Evolutionary conservation across 2,797 vertebrate genomes (phyloP).

Genomic region (Buceros bicornis): DNA sequence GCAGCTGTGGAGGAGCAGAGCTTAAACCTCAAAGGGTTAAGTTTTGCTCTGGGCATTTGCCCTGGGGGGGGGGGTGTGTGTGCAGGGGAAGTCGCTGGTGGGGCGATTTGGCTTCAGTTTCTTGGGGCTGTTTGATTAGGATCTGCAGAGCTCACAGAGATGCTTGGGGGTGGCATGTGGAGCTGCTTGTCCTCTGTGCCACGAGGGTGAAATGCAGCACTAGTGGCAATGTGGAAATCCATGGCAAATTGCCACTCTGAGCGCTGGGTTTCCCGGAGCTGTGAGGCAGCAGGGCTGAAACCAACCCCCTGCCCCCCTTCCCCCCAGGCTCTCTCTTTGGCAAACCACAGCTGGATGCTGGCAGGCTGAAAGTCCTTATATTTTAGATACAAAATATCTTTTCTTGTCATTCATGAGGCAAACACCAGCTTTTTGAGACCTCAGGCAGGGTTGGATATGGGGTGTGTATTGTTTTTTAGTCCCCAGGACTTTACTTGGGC

Average conservation of each 20-base stretch:
- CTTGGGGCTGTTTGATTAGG: neutral
- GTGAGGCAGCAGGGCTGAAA: neutral
- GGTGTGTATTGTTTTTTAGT: conserved; percentile 8
- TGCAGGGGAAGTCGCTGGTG: neutral
- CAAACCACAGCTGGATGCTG: neutral
- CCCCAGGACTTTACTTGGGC: neutral
- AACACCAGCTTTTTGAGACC: neutral
- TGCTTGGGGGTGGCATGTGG: neutral
- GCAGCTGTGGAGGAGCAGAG: neutral
- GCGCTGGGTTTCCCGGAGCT: neutral
- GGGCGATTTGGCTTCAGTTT: neutral
- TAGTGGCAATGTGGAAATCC: neutral
- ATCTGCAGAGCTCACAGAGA: neutral
- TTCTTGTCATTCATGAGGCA: neutral
- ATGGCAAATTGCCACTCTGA: fast-evolving
- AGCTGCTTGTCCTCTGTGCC: fast-evolving
- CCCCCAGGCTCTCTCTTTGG: neutral
- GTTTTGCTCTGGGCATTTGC: neutral
- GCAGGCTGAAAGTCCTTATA: neutral
- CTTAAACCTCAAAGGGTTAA: neutral
- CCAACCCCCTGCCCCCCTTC: neutral
- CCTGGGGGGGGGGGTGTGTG: neutral
- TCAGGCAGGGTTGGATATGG: neutral
- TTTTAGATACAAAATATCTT: neutral
- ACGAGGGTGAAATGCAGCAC: neutral